Evolutionary conservation across 1,140 invertebrate species (phyloP), one percentile per base, ranked within the genome.

Genomic region (Fopius arisanus): DNA sequence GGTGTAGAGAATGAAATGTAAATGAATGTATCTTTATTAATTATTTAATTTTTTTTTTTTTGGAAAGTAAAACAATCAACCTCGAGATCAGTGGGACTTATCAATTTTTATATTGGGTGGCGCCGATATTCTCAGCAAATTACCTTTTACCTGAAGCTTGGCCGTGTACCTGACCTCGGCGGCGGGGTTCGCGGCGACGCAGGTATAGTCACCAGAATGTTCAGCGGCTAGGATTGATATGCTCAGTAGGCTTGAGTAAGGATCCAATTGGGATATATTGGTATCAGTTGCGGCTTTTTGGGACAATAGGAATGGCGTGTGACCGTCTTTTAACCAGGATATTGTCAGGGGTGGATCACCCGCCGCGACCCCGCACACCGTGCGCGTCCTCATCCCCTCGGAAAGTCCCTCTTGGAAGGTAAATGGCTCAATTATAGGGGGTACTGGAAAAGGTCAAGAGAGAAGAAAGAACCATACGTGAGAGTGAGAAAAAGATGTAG

Each of bases 361-460:
- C 80, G 92, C 91, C 85, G 93, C 94, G 78, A 96, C 94, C 78
- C 94, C 93, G 89, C 95, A 96, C 78, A 95, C 93, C 81, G 95
- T 92, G 79, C 94, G 91, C 63, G 94, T 94, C 84, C 94, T 91
- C 90, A 95, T 94, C 83, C 94, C 94, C 90, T 95, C 94, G 82
- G 92, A 91, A 81, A 95, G 91, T 82, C 92, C 93, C 85, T 94
- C 91, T 90, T 93, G 93, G 89, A 94, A 94, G 89, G 89, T 91
- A 91, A 94, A 94, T 88, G 93, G 93, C 90, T 94, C 93, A 91
- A 94, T 94, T 89, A 92, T 93, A 89, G 93, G 93, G 88, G 93
- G 93, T 91, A 94, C 93, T 94, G 92, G 88, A 92, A 92, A 88
- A 89, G 88, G 85, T 87, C 84, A 88, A 87, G 88, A 91, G 87